Evolutionary conservation across 2,797 vertebrate species (phyloP), one percentile per base, ranked within the genome.

Genomic region (Sebastes itinus): DNA sequence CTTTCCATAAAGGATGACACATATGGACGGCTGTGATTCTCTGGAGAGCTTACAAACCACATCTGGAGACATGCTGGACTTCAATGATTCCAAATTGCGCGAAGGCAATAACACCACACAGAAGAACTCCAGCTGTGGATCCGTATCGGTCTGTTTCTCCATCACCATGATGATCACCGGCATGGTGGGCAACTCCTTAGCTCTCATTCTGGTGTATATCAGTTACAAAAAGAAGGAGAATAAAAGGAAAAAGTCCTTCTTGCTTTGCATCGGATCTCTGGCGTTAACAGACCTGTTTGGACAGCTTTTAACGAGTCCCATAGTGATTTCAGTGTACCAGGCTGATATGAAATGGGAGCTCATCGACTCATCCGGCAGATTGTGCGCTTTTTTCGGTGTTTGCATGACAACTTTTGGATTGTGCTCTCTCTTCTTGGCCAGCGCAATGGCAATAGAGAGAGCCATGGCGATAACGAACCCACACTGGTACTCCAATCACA

Each of bases 371-470:
- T 96, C 97, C 1, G 96, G 96, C 2, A 91, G 73, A 11, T 87
- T 99, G 78, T 99, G 98, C 91, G 73, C 94, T 25, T 99, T 98
- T 90, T 99, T 99, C 14, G 98, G 98, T 0, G 93, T 98, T 61
- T 96, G 96, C 86, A 99, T 99, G 98, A 99, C 98, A 1, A 95
- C 96, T 32, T 99, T 98, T 27, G 98, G 98, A 3, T 95, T 99
- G 32, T 98, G 97, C 83, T 96, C 98, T 3, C 97, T 99, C 32
- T 96, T 99, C 84, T 92, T 98, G 65, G 97, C 98, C 85, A 98
- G 97, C 52, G 97, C 96, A 72, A 99, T 99, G 98, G 98, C 98
- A 0, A 92, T 96, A 7, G 98, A 99, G 86, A 92, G 98, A 73
- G 95, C 97, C 6, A 90, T 97, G 92, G 98, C 98, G 84, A 98